These are phyloP conservation scores for Eubucco bourcierii DNA, from an alignment of 2,113 vertebrate genomes.

Conservation along the genomic window DNA sequence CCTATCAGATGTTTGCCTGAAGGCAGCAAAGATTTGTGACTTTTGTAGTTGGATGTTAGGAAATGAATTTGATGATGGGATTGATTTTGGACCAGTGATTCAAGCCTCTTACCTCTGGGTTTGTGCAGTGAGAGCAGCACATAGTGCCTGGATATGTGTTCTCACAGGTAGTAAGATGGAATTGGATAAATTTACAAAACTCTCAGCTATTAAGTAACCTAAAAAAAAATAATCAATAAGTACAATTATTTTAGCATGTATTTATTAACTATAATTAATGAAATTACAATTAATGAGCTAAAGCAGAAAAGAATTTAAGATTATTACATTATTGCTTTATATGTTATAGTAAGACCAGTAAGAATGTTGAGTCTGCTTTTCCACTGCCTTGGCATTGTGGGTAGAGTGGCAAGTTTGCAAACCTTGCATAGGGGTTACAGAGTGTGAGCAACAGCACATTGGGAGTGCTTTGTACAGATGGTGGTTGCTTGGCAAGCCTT, in stretches of 20 bases:
- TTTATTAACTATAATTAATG: background rate
- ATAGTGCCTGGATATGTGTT: background rate
- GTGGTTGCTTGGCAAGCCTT: background rate
- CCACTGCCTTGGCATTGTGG: too few relatives aligned
- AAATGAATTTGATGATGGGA: background rate
- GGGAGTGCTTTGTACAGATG: background rate
- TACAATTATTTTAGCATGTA: background rate
- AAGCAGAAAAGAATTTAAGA: background rate
- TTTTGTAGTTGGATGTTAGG: background rate
- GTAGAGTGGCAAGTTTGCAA: background rate
- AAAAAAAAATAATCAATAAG: background rate
- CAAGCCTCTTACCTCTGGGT: background rate
- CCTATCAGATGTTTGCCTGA: background rate
- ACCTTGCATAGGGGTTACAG: rapidly evolving
- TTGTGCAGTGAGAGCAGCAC: background rate
- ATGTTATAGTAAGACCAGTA: background rate
- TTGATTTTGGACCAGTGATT: background rate
- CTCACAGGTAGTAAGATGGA: background rate
- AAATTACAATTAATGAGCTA: background rate
- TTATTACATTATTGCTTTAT: background rate
- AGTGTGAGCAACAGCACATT: background rate
- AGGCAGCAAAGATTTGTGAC: background rate
- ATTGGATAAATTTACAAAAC: background rate
- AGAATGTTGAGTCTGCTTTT: background rate
- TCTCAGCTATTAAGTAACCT: background rate